These are phyloP conservation scores for Rhinoraja longicauda DNA, from an alignment of 2,797 vertebrate genomes.

Conservation along the genomic window DNA sequence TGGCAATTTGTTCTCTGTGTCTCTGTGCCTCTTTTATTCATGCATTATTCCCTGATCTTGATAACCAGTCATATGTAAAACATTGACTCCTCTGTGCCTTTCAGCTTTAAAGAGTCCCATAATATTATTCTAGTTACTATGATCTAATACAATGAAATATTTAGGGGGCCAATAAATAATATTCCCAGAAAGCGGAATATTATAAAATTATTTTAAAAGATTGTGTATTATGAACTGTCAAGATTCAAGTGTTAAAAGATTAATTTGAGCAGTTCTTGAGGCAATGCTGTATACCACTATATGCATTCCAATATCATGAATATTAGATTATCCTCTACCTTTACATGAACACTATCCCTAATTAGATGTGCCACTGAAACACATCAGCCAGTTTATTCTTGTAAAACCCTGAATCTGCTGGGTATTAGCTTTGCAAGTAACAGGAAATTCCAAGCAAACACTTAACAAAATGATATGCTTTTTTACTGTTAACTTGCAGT, in stretches of 20 bases:
- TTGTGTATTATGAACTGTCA: constrained; percentile 17
- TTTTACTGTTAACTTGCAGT: background rate
- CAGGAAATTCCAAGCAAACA: background rate
- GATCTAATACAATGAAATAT: background rate
- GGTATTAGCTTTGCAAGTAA: background rate
- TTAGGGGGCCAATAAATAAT: background rate
- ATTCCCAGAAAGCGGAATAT: background rate
- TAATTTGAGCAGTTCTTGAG: background rate
- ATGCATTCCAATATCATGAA: constrained; percentile 12
- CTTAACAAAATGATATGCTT: background rate
- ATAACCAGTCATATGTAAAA: background rate
- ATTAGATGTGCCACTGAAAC: background rate
- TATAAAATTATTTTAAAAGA: background rate
- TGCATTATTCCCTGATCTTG: background rate
- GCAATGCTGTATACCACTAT: background rate
- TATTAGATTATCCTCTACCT: background rate
- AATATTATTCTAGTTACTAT: background rate
- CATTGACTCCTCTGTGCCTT: background rate
- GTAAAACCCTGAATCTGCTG: background rate
- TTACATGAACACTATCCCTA: background rate
- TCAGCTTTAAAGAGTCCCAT: background rate
- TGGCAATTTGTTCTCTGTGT: no score
- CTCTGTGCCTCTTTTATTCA: background rate
- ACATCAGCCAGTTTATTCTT: background rate
- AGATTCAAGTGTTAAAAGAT: background rate